A percentile compares a stretch with the other conserved stretches of the same genome.
Evolutionary conservation across 2,113 vertebrate species (phyloP).

Genomic region (Astur gentilis): DNA sequence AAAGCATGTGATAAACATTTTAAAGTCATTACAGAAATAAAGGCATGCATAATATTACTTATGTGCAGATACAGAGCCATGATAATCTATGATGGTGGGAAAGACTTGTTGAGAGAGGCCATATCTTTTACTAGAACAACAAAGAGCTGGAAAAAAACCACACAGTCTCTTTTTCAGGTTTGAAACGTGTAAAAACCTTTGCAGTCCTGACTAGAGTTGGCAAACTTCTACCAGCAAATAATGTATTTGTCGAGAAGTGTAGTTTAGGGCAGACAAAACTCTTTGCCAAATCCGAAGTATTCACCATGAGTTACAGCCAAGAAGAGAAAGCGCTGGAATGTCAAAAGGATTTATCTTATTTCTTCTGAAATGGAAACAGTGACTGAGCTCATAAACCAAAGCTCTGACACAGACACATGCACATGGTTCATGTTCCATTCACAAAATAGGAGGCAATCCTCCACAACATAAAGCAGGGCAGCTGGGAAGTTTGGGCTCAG

Average conservation of each 20-base stretch:
- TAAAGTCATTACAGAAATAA: background rate
- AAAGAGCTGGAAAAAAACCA: background rate
- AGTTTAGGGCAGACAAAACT: conserved; percentile 16
- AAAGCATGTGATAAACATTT: background rate
- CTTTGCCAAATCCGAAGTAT: conserved; percentile 3
- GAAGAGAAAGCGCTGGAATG: background rate
- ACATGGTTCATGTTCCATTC: background rate
- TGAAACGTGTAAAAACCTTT: background rate
- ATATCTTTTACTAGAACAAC: background rate
- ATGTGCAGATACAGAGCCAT: background rate
- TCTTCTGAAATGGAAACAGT: conserved; percentile 58
- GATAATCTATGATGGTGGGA: background rate
- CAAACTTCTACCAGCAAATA: background rate
- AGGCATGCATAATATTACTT: background rate
- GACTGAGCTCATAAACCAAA: background rate
- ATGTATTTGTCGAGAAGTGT: background rate
- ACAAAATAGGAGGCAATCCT: background rate
- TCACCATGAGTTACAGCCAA: background rate
- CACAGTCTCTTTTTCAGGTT: background rate
- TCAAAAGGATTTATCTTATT: conserved; percentile 46
- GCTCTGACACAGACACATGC: background rate
- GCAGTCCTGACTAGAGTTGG: background rate
- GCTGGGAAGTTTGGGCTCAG: background rate
- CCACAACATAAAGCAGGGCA: background rate
- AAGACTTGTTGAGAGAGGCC: background rate